A percentile compares a stretch with the other conserved stretches of the same genome.
phyloP scores from a whole-genome alignment of 2,888 invertebrate genomes.

The Stratiomys singularior region DNA sequence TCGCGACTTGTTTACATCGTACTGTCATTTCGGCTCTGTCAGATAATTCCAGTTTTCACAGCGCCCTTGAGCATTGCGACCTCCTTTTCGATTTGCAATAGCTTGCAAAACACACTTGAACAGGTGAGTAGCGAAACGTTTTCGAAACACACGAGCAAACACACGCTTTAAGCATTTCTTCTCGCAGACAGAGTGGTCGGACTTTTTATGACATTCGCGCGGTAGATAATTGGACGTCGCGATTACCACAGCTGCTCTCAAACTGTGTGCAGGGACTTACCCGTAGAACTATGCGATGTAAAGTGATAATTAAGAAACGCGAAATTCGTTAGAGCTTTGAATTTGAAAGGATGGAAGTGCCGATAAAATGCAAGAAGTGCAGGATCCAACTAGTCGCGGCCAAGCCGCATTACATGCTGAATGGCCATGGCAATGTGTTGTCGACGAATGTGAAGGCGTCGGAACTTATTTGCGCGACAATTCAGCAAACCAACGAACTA shows the following conservation, averaged over 20 bases:
- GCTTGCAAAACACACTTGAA: neutral
- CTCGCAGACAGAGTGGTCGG: too few relatives aligned
- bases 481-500: conserved; percentile 57
- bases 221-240: too few relatives aligned
- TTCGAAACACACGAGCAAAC: neutral
- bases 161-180: neutral
- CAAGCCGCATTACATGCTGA: conserved; percentile 54
- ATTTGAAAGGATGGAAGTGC: conserved; percentile 15
- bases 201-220: too few relatives aligned
- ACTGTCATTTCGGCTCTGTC: conserved; percentile 8
- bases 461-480: conserved; percentile 58
- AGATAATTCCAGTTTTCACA: too few relatives aligned
- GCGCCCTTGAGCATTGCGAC: too few relatives aligned
- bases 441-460: conserved; percentile 59
- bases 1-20: neutral
- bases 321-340: neutral
- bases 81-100: too few relatives aligned
- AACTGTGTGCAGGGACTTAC: conserved; percentile 14
- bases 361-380: conserved; percentile 67
- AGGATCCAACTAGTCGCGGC: conserved; percentile 63
- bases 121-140: neutral
- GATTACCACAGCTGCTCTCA: neutral
- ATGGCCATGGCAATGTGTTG: conserved; percentile 57
- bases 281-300: conserved; percentile 4
- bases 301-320: neutral